These are phyloP conservation scores for Aricia artaxerxes DNA, from an alignment of 2,888 invertebrate species.

Conservation along the genomic window DNA sequence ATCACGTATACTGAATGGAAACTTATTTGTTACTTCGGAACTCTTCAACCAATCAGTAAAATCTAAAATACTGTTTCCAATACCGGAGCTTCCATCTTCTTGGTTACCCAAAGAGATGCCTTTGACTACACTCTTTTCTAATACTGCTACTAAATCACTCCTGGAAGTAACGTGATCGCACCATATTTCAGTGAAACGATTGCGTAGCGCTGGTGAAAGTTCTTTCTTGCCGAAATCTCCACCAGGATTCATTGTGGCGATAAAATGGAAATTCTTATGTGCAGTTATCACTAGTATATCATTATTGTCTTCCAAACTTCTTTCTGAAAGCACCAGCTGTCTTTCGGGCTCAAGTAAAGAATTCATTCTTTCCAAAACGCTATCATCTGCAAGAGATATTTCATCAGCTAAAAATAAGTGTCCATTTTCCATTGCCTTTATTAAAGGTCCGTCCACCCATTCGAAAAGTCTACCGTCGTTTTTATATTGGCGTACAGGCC, in stretches of 20 bases:
- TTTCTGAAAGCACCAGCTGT: slow-evolving; percentile 94
- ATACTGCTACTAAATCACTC: slow-evolving; percentile 88
- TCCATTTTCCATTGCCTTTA: slow-evolving; percentile 93
- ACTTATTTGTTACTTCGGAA: slow-evolving; percentile 87
- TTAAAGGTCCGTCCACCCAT: slow-evolving; percentile 98
- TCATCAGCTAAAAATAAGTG: slow-evolving; percentile 97
- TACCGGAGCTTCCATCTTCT: slow-evolving; percentile 75
- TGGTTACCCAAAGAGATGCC: slow-evolving; percentile 78
- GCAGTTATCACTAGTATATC: slow-evolving; percentile 82
- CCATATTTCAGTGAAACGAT: slow-evolving; percentile 99
- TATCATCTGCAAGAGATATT: slow-evolving; percentile 99
- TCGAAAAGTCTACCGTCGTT: slow-evolving; percentile 89
- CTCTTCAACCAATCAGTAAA: slow-evolving; percentile 89
- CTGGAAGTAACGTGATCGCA: slow-evolving; percentile 88
- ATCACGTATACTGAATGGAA: slow-evolving; percentile 94
- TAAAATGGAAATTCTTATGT: slow-evolving; percentile 90
- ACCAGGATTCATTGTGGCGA: slow-evolving; percentile 99
- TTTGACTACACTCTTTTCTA: slow-evolving; percentile 86
- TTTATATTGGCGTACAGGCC: slow-evolving; percentile 89
- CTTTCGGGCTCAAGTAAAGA: slow-evolving; percentile 97
- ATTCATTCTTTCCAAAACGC: slow-evolving; percentile 97
- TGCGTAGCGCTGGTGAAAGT: slow-evolving; percentile 96
- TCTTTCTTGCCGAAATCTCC: slow-evolving; percentile 99
- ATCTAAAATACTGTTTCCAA: slow-evolving; percentile 87
- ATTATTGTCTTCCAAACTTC: slow-evolving; percentile 84